These are phyloP conservation scores for Drosophila setifemur DNA, from an alignment of 1,140 invertebrate species.

Conservation along the genomic window DNA sequence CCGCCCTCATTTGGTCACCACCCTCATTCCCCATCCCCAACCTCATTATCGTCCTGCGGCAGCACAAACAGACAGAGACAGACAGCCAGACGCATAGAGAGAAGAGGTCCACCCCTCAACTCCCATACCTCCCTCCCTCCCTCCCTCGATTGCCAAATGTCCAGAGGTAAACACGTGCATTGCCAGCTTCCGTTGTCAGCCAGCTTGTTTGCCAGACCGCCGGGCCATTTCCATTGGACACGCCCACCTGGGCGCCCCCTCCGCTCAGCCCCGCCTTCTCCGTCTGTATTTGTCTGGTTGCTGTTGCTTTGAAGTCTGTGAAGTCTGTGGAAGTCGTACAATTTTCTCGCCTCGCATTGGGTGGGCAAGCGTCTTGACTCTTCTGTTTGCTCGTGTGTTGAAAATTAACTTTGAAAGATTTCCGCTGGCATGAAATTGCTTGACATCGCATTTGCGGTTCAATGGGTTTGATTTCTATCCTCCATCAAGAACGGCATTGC, in stretches of 20 bases:
- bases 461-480: constrained; percentile 32
- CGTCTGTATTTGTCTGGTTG: constrained; percentile 68
- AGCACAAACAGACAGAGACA: constrained; percentile 14
- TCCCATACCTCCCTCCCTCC: background rate
- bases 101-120: background rate
- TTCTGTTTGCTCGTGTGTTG: constrained; percentile 53
- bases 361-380: constrained; percentile 17
- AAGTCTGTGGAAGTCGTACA: constrained; percentile 71
- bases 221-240: constrained; percentile 39
- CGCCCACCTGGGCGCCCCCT: constrained; percentile 30
- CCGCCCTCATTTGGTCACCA: background rate
- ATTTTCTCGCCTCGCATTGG: constrained; percentile 60
- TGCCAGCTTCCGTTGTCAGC: constrained; percentile 78
- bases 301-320: constrained; percentile 74
- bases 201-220: constrained; percentile 72
- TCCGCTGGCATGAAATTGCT: constrained; percentile 63
- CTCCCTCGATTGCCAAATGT: constrained; percentile 54
- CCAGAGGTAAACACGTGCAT: constrained; percentile 77
- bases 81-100: background rate
- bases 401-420: constrained; percentile 79
- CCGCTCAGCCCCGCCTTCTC: background rate
- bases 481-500: background rate
- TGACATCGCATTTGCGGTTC: constrained; percentile 73
- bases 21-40: background rate
- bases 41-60: constrained; percentile 29